These are phyloP conservation scores for Plemyria rubiginata DNA, from an alignment of 2,888 invertebrate species.

Conservation along the genomic window DNA sequence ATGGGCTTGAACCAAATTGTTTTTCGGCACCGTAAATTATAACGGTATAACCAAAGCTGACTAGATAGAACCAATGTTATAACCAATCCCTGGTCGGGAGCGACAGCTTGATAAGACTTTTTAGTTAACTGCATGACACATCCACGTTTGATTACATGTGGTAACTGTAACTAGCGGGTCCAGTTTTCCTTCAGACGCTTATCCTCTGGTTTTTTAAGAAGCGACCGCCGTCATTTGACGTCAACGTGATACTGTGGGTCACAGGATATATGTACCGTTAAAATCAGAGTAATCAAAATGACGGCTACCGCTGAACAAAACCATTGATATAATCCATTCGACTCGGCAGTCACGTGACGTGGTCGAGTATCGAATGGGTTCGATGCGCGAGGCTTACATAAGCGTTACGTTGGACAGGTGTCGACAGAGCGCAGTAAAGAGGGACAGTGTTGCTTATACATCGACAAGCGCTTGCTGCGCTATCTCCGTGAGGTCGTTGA, in stretches of 20 bases:
- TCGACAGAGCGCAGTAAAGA: slow-evolving; percentile 33
- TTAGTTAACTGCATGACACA: not conserved
- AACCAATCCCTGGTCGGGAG: not conserved
- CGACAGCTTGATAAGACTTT: not conserved
- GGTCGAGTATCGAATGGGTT: not conserved
- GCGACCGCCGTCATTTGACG: not conserved
- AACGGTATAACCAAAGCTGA: too few relatives aligned
- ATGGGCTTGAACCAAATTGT: too few relatives aligned
- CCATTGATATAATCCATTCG: not conserved
- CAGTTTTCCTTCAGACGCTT: not conserved
- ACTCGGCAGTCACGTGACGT: not conserved
- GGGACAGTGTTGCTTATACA: slow-evolving; percentile 36
- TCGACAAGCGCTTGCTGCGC: slow-evolving; percentile 38
- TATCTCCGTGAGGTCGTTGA: slow-evolving; percentile 52
- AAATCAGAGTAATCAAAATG: not conserved
- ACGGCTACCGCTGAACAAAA: not conserved
- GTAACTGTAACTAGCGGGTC: not conserved
- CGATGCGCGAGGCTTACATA: slow-evolving; percentile 18
- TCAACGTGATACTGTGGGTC: not conserved
- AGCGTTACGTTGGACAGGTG: slow-evolving; percentile 37
- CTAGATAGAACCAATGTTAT: not conserved
- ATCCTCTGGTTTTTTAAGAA: not conserved
- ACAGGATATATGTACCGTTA: not conserved
- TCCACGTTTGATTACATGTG: not conserved
- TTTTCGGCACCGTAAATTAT: too few relatives aligned